Percentiles rank a stretch among this genome's conserved stretches.
Evolutionary conservation across 2,113 vertebrate species (phyloP).

Genomic region (Gymnocephalus cernua): DNA sequence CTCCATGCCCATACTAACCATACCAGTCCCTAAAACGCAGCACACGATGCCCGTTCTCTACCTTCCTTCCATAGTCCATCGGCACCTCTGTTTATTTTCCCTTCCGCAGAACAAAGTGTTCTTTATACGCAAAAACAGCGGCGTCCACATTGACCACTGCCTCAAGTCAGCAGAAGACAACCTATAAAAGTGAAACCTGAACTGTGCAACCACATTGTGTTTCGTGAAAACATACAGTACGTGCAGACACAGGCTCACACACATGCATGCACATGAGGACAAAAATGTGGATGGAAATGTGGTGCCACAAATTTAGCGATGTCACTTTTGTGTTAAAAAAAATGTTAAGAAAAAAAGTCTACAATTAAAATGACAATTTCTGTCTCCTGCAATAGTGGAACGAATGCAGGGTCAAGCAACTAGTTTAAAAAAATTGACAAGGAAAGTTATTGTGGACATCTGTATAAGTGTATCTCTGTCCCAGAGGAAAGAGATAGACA

Average conservation of each 20-base stretch:
- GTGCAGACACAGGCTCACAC: constrained; percentile 5
- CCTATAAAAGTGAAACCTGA: constrained; percentile 65
- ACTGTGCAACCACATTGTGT: constrained; percentile 33
- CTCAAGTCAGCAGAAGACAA: constrained; percentile 58
- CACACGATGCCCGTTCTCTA: constrained; percentile 48
- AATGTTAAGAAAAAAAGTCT: not conserved
- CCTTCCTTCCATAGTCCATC: constrained; percentile 45
- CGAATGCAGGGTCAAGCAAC: constrained; percentile 37
- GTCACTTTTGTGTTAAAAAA: not conserved
- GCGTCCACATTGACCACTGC: constrained; percentile 65
- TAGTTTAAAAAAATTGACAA: constrained; percentile 39
- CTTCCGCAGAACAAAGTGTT: constrained; percentile 73
- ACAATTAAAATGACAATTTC: constrained; percentile 3
- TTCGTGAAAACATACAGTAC: not conserved
- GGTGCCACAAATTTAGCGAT: not conserved
- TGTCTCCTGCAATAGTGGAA: not conserved
- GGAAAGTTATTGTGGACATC: constrained; percentile 77
- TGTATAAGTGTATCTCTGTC: constrained; percentile 74
- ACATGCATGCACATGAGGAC: not conserved
- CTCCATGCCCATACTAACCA: constrained; percentile 37
- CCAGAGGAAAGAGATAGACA: constrained; percentile 74
- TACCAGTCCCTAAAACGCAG: constrained; percentile 32
- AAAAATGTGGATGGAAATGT: not conserved
- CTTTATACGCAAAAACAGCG: constrained; percentile 54
- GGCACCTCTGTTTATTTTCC: constrained; percentile 54